These are phyloP conservation scores for Fregata magnificens DNA, from an alignment of 2,113 vertebrate species.

Conservation along the genomic window DNA sequence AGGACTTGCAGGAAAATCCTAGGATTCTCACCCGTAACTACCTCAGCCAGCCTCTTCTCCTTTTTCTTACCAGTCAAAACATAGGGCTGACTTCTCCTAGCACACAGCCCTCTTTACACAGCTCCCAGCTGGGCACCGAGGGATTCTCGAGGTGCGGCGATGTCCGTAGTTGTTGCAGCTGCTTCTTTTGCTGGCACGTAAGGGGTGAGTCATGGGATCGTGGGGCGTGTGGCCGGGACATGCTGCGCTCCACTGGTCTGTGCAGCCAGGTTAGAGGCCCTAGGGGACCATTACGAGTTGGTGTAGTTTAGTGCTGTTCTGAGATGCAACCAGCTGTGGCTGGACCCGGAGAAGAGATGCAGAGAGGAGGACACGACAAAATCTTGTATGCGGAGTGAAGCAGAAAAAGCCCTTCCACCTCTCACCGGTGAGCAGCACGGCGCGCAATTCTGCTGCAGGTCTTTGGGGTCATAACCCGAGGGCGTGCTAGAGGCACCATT, in stretches of 20 bases:
- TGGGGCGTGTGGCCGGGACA: background rate
- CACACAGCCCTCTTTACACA: background rate
- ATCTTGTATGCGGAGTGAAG: background rate
- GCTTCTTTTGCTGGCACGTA: background rate
- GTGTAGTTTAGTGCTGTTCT: background rate
- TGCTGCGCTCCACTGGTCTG: background rate
- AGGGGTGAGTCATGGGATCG: background rate
- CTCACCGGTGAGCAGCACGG: background rate
- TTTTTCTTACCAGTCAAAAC: background rate
- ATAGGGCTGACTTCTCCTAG: background rate
- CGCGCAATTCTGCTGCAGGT: background rate
- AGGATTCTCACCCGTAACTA: background rate
- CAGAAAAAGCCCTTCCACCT: background rate
- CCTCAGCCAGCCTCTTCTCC: background rate
- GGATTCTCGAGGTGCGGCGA: background rate
- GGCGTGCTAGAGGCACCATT: background rate
- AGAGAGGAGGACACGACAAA: background rate
- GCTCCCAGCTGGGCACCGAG: background rate
- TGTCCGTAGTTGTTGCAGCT: background rate
- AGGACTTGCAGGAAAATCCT: background rate
- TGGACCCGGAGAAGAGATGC: background rate
- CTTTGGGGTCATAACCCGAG: background rate
- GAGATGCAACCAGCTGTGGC: conserved; percentile 6
- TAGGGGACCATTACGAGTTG: background rate
- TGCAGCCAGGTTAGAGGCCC: background rate